Evolutionary conservation across 2,113 vertebrate species (phyloP), one percentile per base, ranked within the genome.

Genomic region (Indri indri): DNA sequence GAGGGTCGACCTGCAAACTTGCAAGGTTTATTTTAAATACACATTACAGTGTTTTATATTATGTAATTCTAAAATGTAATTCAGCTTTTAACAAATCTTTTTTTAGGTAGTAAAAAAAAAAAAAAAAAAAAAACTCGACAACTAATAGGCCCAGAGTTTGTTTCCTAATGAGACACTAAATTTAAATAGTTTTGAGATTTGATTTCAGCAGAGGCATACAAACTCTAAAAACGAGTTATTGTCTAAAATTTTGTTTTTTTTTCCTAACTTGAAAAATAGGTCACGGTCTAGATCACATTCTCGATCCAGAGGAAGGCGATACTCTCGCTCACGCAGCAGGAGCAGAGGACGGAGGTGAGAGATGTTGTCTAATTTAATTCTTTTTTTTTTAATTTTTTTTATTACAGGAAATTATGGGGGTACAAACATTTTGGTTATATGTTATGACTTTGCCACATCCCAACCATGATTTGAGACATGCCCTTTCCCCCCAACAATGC

Each of bases 11-110:
- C 99, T 99, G 99, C 99, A 99, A 98, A 99, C 99, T 99, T 99
- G 99, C 99, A 99, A 99, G 99, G 99, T 99, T 99, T 99, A 99
- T 99, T 99, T 99, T 99, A 99, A 99, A 99, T 99, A 99, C 99
- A 98, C 99, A 99, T 99, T 99, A 99, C 98, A 99, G 99, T 99
- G 98, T 99, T 99, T 99, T 99, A 97, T 98, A 98, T 98, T 98
- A 98, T 99, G 98, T 99, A 99, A 98, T 98, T 99, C 98, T 99
- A 98, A 99, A 98, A 98, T 99, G 98, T 99, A 98, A 99, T 98
- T 98, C 98, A 98, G 96, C 98, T 98, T 98, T 99, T 99, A 98
- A 99, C 98, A 93, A 97, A 98, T 98, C 98, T 99, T 98, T 99
- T 97, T 98, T 98, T 99, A 99, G 98, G 99, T 98, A 99, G 98